Base-by-base conservation (phyloP, 2,113 vertebrate species). In the Potamarius usumacintae region DNA sequence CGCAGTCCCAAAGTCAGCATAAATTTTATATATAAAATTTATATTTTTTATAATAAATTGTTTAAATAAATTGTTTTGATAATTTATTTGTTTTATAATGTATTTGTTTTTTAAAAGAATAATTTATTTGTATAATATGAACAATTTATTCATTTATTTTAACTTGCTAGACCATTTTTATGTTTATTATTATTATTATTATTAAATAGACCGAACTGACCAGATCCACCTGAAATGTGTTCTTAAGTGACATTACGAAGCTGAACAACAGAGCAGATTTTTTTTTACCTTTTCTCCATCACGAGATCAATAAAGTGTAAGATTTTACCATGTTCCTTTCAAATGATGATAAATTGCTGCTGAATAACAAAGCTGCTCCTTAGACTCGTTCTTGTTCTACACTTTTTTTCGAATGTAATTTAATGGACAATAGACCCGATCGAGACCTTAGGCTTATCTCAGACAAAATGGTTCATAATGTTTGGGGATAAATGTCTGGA, bases 271-370 rank as follows among this genome's bases (percentile, higher is more conserved):
- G 5, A 55, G n/a, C 15, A 27, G 52, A 9, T 4, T 92, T 92
- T 93, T 93, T 94, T 34, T 22, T 57, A 50, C 15, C 6, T 11
- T 82, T 85, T 85, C 20, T 85, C 50, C 92, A 92, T 94, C 90
- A 91, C 63, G 92, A 94, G 94, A 95, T 94, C 95, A 93, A 95
- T 94, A 94, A 80, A 94, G 89, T 88, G 91, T 93, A 91, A 92
- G 92, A 93, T 86, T 89, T 88, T 79, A 62, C 34, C 91, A 90
- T 85, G 88, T 83, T 84, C 71, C 71, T 78, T 88, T 91, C 82
- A 92, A 94, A 92, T 90, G 89, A 92, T 86, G 86, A 55, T 85
- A 58, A 82, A 58, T 89, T 87, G 84, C 71, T 87, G 62, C 79
- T 82, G 65, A 87, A 74, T 42, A 89, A 84, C 89, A 88, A 83